These are phyloP conservation scores for Rhinoptilus africanus DNA, from an alignment of 2,113 vertebrate species.

Conservation along the genomic window DNA sequence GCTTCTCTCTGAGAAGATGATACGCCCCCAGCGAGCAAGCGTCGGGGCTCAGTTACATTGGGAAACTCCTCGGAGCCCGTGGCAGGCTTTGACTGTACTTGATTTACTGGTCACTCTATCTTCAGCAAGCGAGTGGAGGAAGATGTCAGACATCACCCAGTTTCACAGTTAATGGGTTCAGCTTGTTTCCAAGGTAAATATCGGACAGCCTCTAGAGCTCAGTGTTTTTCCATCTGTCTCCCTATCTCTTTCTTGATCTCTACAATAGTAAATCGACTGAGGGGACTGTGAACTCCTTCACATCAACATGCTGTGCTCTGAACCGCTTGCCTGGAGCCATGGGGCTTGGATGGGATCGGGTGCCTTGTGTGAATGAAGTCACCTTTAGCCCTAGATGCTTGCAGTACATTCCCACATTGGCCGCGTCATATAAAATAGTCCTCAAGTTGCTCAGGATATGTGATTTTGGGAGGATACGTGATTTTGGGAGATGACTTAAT, in stretches of 20 bases:
- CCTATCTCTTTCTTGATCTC: neutral
- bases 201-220: neutral
- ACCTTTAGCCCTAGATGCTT: neutral
- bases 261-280: neutral
- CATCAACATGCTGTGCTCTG: neutral
- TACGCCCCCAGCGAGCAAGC: neutral
- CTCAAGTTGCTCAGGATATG: neutral
- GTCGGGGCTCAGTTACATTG: neutral
- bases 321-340: neutral
- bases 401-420: neutral
- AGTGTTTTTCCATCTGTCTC: neutral
- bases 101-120: neutral
- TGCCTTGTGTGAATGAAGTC: neutral
- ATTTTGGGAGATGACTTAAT: neutral
- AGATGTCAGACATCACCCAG: neutral
- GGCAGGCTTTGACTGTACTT: neutral
- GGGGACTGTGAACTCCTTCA: neutral
- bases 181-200: constrained; percentile 9
- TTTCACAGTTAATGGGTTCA: neutral
- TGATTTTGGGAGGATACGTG: neutral
- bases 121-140: neutral
- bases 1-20: neutral
- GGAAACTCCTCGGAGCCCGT: neutral
- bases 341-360: neutral
- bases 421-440: accelerated